Conservation (phyloP, 2,797 vertebrate genomes). For the Pangasius macronema region DNA sequence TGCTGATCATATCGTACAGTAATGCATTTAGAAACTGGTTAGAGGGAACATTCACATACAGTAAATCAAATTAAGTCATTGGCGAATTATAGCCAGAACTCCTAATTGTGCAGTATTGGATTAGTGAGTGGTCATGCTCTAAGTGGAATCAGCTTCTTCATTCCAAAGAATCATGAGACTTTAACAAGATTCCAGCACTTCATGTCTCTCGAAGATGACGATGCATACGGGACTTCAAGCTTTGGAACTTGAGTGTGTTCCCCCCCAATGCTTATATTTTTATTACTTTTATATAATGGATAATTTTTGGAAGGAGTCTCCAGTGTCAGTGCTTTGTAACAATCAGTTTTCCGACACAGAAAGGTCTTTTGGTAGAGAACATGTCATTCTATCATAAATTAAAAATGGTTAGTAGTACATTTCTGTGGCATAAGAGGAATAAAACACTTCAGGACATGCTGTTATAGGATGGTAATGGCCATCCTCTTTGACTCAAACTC, state of each 20-base stretch:
- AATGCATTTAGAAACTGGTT: neutral
- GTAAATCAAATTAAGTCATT: conserved; percentile 4
- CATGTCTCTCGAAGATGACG: neutral
- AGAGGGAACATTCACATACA: neutral
- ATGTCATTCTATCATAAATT: neutral
- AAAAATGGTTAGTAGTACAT: neutral
- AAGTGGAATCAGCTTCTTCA: conserved; percentile 3
- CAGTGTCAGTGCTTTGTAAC: neutral
- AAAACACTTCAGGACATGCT: neutral
- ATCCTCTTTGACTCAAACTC: neutral
- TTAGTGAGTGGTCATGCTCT: neutral
- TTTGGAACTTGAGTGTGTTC: neutral
- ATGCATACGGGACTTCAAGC: neutral
- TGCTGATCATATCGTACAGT: neutral
- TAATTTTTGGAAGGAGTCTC: neutral
- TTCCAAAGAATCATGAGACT: neutral
- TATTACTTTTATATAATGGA: neutral
- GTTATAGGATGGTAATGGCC: neutral
- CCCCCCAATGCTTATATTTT: neutral
- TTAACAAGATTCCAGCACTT: neutral
- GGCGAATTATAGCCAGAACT: conserved; percentile 17
- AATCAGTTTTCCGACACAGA: neutral
- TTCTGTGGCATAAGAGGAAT: neutral
- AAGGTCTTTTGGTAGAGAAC: neutral
- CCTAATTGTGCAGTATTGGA: conserved; percentile 1